Base-by-base conservation (phyloP, 2,888 invertebrate genomes). In the Aleiodes alternator region DNA sequence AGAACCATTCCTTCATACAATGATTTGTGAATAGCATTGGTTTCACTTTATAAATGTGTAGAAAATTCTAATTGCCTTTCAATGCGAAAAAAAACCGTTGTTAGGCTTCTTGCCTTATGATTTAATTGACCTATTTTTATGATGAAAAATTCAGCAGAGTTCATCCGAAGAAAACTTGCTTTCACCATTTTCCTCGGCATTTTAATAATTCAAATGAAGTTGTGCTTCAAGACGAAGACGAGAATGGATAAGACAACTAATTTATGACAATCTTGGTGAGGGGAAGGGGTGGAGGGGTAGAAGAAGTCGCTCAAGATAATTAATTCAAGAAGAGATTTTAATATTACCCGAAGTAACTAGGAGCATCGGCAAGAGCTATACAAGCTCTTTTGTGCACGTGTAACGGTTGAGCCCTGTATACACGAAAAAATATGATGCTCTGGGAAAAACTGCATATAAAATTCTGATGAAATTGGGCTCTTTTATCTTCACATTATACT, bases 271-370 rank as follows among this genome's bases (percentile, higher is more conserved):
- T 86, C 84, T 83, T 78, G 79, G n/a, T n/a, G n/a, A n/a, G n/a
- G n/a, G n/a, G n/a, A n/a, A n/a, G n/a, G n/a, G 23, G 23, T 23
- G 2, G 23, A 23, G n/a, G 76, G 69, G 78, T 80, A 79, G 80
- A n/a, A 61, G 34, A 55, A 81, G 80, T 76, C 75, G 70, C 84
- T 85, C 83, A 8, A 87, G 84, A 87, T 88, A 88, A 88, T 88
- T 88, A 88, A 88, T 88, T 87, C 87, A 88, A 87, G 88, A 86
- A 83, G 83, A 84, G 84, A 84, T 85, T 23, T 84, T 86, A 88
- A 88, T 88, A 88, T 88, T 48, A 87, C 82, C 83, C 79, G 82
- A 9, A 78, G 80, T 82, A 80, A 31, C 70, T 61, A 69, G 56
- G 31, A 68, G 56, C 51, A 38, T 23, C 31, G 23, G 51, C 23